A percentile compares a stretch with the other conserved stretches of the same genome.
These are phyloP conservation scores for Seira ritae DNA, from an alignment of 2,888 invertebrate species.

Conservation along the genomic window DNA sequence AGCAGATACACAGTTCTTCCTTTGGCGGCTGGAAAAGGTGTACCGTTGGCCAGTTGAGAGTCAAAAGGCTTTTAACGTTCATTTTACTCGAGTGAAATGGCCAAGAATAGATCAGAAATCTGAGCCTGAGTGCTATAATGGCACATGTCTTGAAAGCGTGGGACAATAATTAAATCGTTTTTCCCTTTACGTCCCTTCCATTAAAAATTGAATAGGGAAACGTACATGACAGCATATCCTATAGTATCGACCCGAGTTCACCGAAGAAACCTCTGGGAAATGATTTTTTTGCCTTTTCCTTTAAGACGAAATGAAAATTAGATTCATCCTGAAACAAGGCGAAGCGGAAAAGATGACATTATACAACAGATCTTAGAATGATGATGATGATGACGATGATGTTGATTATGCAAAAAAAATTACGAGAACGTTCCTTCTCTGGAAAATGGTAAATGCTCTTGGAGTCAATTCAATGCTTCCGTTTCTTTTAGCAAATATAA, in stretches of 20 bases:
- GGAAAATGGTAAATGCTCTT: neutral
- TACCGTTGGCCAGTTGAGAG: neutral
- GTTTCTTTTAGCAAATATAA: neutral
- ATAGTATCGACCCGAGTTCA: no score
- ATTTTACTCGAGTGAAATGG: neutral
- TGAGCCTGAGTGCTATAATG: no score
- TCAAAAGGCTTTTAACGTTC: neutral
- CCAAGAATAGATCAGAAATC: neutral
- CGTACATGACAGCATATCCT: no score
- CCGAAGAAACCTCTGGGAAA: no score
- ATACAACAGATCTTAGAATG: neutral
- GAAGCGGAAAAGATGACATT: slow-evolving; percentile 4
- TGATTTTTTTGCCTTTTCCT: neutral
- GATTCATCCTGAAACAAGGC: no score
- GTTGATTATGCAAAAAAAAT: slow-evolving; percentile 21
- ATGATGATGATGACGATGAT: slow-evolving; percentile 12
- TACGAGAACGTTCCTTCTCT: no score
- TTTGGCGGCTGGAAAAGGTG: no score
- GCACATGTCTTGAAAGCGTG: no score
- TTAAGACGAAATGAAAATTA: slow-evolving; percentile 30
- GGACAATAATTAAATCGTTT: neutral
- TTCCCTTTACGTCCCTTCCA: neutral
- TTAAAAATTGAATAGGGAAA: neutral
- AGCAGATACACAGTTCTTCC: neutral
- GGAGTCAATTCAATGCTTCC: neutral